phyloP scores from a whole-genome alignment of 2,888 invertebrate species.

The Imbricaverruca yamaguchii region DNA sequence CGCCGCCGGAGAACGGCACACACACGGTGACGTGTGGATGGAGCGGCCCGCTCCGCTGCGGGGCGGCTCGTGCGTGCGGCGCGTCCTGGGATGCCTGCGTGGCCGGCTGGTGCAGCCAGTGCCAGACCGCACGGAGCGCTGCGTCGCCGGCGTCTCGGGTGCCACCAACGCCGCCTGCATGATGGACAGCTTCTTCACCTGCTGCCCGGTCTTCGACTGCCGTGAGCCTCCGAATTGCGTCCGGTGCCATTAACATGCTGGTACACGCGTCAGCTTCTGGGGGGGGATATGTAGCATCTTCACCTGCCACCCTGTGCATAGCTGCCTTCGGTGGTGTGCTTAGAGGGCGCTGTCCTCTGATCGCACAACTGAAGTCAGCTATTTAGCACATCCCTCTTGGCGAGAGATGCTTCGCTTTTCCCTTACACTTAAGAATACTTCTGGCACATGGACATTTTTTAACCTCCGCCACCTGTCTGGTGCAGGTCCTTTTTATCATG shows the following conservation, averaged over 20 bases:
- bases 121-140: neutral
- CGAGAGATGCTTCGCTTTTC: too few species aligned
- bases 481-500: too few species aligned
- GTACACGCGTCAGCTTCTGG: too few species aligned
- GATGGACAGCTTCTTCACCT: constrained; percentile 7
- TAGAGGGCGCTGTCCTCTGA: too few species aligned
- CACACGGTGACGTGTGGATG: neutral
- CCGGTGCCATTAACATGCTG: too few species aligned
- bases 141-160: neutral
- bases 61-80: neutral
- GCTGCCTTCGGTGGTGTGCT: too few species aligned
- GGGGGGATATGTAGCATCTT: neutral
- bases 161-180: neutral
- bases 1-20: neutral
- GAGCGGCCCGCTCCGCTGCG: neutral
- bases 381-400: too few species aligned
- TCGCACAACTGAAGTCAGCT: too few species aligned
- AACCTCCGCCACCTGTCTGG: too few species aligned
- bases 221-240: neutral
- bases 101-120: neutral
- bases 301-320: too few species aligned
- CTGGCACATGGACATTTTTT: too few species aligned
- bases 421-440: too few species aligned
- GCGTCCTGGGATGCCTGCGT: neutral
- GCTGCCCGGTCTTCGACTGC: constrained; percentile 10